Conservation (phyloP, 2,797 vertebrate genomes). For the Gila robusta region DNA sequence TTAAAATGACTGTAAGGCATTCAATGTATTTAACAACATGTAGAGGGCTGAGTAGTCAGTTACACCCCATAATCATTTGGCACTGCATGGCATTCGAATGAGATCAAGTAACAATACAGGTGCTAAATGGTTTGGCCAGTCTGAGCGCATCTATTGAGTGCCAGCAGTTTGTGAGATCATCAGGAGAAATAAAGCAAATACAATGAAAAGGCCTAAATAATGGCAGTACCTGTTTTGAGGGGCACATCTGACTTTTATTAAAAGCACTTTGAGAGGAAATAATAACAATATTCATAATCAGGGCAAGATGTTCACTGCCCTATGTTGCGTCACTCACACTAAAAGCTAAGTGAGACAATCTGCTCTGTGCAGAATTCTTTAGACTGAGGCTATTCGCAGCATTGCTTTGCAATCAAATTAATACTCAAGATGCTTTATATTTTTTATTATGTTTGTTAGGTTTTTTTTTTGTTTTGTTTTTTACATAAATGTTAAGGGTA, state of each 20-base stretch:
- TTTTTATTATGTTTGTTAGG: no score
- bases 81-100: constrained; percentile 53
- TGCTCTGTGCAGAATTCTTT: constrained; percentile 28
- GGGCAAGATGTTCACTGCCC: constrained; percentile 58
- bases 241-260: constrained; percentile 62
- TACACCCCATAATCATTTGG: constrained; percentile 53
- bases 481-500: constrained; percentile 32
- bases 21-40: constrained; percentile 35
- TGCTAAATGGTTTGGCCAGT: constrained; percentile 48
- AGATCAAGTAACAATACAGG: constrained; percentile 63
- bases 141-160: constrained; percentile 40
- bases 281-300: constrained; percentile 64
- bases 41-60: constrained; percentile 33
- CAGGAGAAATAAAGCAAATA: constrained; percentile 61
- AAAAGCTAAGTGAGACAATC: constrained; percentile 56
- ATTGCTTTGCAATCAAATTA: constrained; percentile 35
- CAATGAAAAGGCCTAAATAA: constrained; percentile 44
- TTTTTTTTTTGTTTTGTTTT: neutral
- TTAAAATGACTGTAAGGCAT: constrained; percentile 30
- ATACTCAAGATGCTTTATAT: neutral
- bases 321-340: constrained; percentile 52
- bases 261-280: constrained; percentile 62
- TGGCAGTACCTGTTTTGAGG: constrained; percentile 58
- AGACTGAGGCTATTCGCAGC: constrained; percentile 36
- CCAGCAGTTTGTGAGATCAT: constrained; percentile 59